A percentile compares a stretch with the other conserved stretches of the same genome.
Evolutionary conservation across 2,113 vertebrate genomes (phyloP).

Genomic region (Solea senegalensis): DNA sequence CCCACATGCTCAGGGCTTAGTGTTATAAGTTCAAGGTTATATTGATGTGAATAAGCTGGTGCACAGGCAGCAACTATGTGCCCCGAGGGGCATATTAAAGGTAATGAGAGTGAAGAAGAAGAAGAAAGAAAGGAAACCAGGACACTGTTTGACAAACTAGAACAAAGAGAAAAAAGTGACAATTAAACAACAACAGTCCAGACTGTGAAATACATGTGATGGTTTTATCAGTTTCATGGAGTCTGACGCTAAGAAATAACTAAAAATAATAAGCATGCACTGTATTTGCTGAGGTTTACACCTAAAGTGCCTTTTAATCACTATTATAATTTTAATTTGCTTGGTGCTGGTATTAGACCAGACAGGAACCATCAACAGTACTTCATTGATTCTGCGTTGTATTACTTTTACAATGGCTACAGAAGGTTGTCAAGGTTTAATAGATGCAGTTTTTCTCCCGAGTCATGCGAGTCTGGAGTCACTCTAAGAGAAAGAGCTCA

Average conservation of each 20-base stretch:
- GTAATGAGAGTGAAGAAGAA: conserved; percentile 17
- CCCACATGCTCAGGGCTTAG: conserved; percentile 52
- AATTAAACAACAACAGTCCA: too few species aligned
- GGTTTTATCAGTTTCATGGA: neutral
- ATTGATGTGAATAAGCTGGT: conserved; percentile 47
- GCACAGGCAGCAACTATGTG: conserved; percentile 20
- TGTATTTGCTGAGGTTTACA: neutral
- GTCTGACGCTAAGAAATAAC: neutral
- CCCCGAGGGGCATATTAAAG: conserved; percentile 31
- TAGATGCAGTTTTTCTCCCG: conserved; percentile 5
- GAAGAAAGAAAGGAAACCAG: conserved; percentile 12
- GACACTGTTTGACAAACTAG: neutral
- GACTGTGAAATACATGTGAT: neutral
- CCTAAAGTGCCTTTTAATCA: neutral
- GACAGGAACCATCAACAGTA: conserved; percentile 2
- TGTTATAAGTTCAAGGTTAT: conserved; percentile 60
- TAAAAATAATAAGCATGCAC: neutral
- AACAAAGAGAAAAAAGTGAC: too few species aligned
- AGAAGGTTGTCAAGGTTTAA: conserved; percentile 16
- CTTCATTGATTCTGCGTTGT: conserved; percentile 15
- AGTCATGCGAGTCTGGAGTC: neutral
- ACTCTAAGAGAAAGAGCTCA: conserved; percentile 1
- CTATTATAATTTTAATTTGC: neutral
- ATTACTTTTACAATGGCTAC: conserved; percentile 10
- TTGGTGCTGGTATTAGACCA: neutral